Evolutionary conservation across 1,140 invertebrate species (phyloP).

Genomic region (Theocolax elegans): DNA sequence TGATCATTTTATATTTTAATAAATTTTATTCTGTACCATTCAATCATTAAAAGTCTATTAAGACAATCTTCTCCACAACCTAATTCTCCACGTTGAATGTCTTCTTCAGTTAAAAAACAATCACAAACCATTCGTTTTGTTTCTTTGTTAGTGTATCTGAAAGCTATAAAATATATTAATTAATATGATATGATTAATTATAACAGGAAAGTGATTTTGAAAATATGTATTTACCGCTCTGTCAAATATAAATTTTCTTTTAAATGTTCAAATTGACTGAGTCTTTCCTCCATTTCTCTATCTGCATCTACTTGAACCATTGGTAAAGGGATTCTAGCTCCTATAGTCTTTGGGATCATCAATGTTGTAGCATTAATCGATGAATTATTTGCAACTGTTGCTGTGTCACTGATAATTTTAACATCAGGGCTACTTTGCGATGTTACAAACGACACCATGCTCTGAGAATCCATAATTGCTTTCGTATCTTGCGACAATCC

Average conservation of each 20-base stretch:
- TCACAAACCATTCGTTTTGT: conserved; percentile 95
- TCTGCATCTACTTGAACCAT: conserved; percentile 58
- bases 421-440: conserved; percentile 27
- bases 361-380: conserved; percentile 14
- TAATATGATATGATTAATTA: conserved; percentile 27
- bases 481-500: conserved; percentile 42
- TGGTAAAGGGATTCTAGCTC: conserved; percentile 55
- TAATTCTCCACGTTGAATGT: conserved; percentile 82
- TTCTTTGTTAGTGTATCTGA: conserved; percentile 83
- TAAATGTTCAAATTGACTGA: conserved; percentile 83
- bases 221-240: conserved; percentile 68
- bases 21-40: conserved; percentile 78
- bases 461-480: conserved; percentile 42
- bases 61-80: conserved; percentile 97
- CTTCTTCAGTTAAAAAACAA: conserved; percentile 90
- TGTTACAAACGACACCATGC: not conserved
- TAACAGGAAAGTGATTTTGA: too few species aligned
- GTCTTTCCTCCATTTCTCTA: conserved; percentile 76
- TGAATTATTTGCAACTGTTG: conserved; percentile 26
- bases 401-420: conserved; percentile 32
- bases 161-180: conserved; percentile 38
- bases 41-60: conserved; percentile 96
- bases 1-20: not conserved
- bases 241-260: conserved; percentile 88
- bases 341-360: conserved; percentile 47